phyloP scores from a whole-genome alignment of 2,113 vertebrate species.

The Leucopsar rothschildi region DNA sequence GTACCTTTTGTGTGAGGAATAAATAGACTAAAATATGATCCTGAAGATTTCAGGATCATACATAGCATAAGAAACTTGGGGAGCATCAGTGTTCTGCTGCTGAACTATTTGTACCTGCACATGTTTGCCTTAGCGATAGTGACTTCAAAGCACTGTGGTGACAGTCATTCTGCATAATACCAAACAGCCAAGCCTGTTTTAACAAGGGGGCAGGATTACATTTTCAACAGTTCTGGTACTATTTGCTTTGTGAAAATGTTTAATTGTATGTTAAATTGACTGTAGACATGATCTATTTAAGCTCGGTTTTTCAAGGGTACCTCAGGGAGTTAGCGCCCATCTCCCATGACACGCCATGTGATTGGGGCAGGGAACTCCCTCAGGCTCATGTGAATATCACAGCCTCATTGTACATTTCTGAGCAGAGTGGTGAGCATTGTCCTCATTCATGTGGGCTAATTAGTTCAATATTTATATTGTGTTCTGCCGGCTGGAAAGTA shows the following conservation, averaged over 20 bases:
- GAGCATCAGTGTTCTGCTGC: slow-evolving; percentile 25
- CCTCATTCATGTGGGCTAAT: background rate
- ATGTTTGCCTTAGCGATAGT: slow-evolving; percentile 29
- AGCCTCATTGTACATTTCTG: background rate
- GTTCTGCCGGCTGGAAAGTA: background rate
- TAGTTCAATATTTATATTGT: slow-evolving; percentile 6
- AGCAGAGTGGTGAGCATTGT: background rate
- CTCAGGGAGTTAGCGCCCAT: background rate
- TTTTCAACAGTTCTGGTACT: slow-evolving; percentile 27
- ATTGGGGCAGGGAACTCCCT: background rate
- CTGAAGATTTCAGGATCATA: slow-evolving; percentile 42
- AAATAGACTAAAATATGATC: slow-evolving; percentile 54
- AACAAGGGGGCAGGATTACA: slow-evolving; percentile 49
- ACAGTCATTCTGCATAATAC: slow-evolving; percentile 50
- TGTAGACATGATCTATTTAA: slow-evolving; percentile 42
- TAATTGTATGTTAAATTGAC: slow-evolving; percentile 60
- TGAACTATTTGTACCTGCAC: slow-evolving; percentile 58
- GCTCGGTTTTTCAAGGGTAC: slow-evolving; percentile 1
- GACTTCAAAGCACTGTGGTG: slow-evolving; percentile 36
- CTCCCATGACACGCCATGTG: accelerated
- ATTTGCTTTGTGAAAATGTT: slow-evolving; percentile 47
- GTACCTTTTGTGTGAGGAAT: slow-evolving; percentile 47
- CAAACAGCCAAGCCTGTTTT: background rate
- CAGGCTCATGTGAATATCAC: background rate
- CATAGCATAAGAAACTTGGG: slow-evolving; percentile 34